A percentile compares a stretch with the other conserved stretches of the same genome.
These are phyloP conservation scores for Cichlasoma orientale DNA, from an alignment of 2,797 vertebrate genomes.

Conservation along the genomic window DNA sequence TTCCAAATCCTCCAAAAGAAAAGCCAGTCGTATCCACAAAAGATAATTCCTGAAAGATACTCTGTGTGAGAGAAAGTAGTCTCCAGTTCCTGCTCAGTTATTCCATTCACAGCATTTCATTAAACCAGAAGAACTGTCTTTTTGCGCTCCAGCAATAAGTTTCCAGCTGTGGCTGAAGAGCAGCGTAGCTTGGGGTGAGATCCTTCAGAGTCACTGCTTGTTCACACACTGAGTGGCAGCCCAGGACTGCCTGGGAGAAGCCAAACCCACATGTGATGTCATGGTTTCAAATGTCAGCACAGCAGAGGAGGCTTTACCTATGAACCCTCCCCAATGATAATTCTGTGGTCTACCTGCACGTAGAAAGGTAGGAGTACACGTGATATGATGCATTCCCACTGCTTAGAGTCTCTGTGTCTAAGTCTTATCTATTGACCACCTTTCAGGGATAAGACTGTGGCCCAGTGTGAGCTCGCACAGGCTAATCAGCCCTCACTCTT, in stretches of 20 bases:
- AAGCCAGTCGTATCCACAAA: constrained; percentile 70
- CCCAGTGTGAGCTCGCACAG: constrained; percentile 1
- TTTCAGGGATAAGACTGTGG: constrained; percentile 21
- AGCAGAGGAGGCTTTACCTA: constrained; percentile 69
- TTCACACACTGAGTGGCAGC: constrained; percentile 77
- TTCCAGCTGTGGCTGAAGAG: constrained; percentile 73
- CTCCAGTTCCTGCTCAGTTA: constrained; percentile 60
- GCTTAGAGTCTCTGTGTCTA: constrained; percentile 32
- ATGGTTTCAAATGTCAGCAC: constrained; percentile 76
- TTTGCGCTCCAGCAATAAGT: constrained; percentile 52
- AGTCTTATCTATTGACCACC: constrained; percentile 40
- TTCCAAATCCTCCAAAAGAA: constrained; percentile 66
- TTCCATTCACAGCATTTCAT: constrained; percentile 65
- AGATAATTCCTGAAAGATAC: constrained; percentile 66
- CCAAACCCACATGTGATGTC: constrained; percentile 79
- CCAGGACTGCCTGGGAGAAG: constrained; percentile 67
- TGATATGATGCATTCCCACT: constrained; percentile 47
- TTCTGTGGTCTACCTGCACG: constrained; percentile 63
- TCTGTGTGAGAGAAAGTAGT: constrained; percentile 42
- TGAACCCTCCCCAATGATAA: constrained; percentile 67
- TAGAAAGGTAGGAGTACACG: constrained; percentile 26
- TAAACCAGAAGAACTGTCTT: constrained; percentile 50
- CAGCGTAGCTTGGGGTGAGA: constrained; percentile 64
- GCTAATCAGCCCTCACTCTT: constrained; percentile 3
- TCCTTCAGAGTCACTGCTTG: constrained; percentile 75